Base-by-base conservation (phyloP, 2,888 invertebrate genomes). In the Sarcophaga rosellei region DNA sequence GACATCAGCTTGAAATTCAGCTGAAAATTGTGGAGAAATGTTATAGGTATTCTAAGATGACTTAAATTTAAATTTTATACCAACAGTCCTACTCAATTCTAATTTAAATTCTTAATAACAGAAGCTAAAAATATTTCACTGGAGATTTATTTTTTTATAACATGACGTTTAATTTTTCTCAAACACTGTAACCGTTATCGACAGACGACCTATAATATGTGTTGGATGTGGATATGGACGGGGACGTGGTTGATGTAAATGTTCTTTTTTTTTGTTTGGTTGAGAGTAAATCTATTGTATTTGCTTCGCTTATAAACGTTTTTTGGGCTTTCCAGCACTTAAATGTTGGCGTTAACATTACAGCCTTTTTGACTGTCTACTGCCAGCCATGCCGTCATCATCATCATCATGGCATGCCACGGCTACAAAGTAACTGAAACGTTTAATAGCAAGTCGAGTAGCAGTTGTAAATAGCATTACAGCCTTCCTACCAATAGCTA, bases 291-390 rank as follows among this genome's bases (percentile, higher is more conserved):
- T 47, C 62, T 35, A 74, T 63, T 74, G 73, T 74, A 47, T 74
- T 74, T 11, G 73, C 62, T 62, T 74, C 8, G 73, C 62, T 62
- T 74, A 10, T 6, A 47, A 44, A 70, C 25, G 53, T 53, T 15
- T 53, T 15, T 53, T 53, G 15, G 17, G 53, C 17, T 53, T 53
- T 53, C 10, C 53, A 53, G 53, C 53, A 53, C 53, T 53, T 65
- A 79, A 59, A 73, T 79, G 47, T 69, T 70, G 70, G 59, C 84
- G 69, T 79, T 70, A 79, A 84, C 78, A 75, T 70, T 47, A 69
- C 73, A 68, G 45, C 6, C 25, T 15, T 23, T 53, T 15, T 35
- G 35, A 53, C 15, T 62, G 59, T 61, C 20, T 74, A 61, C 62
- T 35, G 35, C 63, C 35, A 44, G 62, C 35, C 17, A 73, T 57